Conservation (phyloP, 1,140 invertebrate genomes). For the Drosophila lacertosa region DNA sequence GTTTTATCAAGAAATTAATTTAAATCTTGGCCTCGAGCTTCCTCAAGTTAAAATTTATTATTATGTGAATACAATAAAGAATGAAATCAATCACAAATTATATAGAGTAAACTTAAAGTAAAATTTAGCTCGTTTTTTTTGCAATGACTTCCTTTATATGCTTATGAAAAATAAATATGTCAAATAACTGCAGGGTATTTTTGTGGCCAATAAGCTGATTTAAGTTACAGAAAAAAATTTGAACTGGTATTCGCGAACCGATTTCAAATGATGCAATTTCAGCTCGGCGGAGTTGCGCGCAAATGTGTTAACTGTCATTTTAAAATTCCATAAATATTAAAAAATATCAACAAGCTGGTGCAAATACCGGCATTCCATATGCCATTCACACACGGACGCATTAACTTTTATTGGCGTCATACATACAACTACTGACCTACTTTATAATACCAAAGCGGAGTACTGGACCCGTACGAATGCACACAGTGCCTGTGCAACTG, state of each 20-base stretch:
- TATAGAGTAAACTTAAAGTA: too few relatives aligned
- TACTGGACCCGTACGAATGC: constrained; percentile 17
- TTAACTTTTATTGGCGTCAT: constrained; percentile 79
- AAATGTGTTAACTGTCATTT: constrained; percentile 73
- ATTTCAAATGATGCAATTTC: constrained; percentile 37
- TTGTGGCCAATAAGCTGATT: not conserved
- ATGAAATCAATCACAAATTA: too few relatives aligned
- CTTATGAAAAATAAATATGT: too few relatives aligned
- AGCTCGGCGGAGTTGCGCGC: constrained; percentile 28
- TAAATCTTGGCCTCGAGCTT: too few relatives aligned
- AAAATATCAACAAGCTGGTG: constrained; percentile 76
- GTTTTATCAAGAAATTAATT: too few relatives aligned
- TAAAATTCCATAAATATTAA: constrained; percentile 82
- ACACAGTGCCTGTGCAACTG: constrained; percentile 36
- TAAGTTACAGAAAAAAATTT: not conserved
- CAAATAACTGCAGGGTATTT: not conserved
- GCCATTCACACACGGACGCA: constrained; percentile 56
- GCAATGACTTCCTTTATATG: too few relatives aligned
- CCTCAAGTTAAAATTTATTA: too few relatives aligned
- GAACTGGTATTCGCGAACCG: not conserved
- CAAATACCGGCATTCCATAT: constrained; percentile 36
- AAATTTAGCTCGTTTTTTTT: too few relatives aligned
- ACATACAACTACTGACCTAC: constrained; percentile 74
- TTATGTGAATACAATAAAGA: too few relatives aligned
- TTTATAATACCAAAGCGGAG: constrained; percentile 57